Evolutionary conservation across 2,888 invertebrate species (phyloP), one percentile per base, ranked within the genome.

Genomic region (Vandiemenella viatica): DNA sequence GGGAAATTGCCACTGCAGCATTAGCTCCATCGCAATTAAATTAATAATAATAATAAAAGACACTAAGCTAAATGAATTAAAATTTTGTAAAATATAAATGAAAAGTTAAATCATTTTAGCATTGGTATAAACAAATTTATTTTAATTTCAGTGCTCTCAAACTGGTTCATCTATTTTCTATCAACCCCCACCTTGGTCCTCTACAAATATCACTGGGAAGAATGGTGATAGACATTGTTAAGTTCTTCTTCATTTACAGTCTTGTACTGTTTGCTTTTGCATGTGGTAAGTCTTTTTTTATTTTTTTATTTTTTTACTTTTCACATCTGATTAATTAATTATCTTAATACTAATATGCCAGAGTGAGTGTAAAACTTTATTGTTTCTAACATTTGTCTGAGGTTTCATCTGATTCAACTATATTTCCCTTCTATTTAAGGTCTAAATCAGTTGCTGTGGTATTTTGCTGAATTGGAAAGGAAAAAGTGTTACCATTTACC

Each of bases 121-220:
- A n/a, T n/a, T n/a, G n/a, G n/a, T n/a, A n/a, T n/a, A n/a, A n/a
- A n/a, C n/a, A n/a, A n/a, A n/a, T n/a, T n/a, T n/a, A n/a, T n/a
- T 53, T 48, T 49, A 41, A 49, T 65, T 62, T 63, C 65, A 89
- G 89, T 64, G 90, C 91, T 4, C 68, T 95, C 51, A 95, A 95
- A 67, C 66, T 93, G 63, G 84, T 93, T 17, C 90, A 92, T 64
- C 72, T 92, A 59, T 92, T 92, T 69, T 91, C 90, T 47, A 88
- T 92, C 60, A 91, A 91, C 69, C 91, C 92, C 3, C 88, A 92
- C 65, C 67, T 93, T 59, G 92, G 92, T 3, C 92, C 91, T 3
- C 72, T 92, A 57, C 92, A 92, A 71, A 89, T 93, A 58, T 91
- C 91, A 0, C 72, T 92, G 38, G 92, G 91, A 0, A 72, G 86